A percentile compares a stretch with the other conserved stretches of the same genome.
These are phyloP conservation scores for Microtus oregoni DNA, from an alignment of 2,113 vertebrate species.

Conservation along the genomic window DNA sequence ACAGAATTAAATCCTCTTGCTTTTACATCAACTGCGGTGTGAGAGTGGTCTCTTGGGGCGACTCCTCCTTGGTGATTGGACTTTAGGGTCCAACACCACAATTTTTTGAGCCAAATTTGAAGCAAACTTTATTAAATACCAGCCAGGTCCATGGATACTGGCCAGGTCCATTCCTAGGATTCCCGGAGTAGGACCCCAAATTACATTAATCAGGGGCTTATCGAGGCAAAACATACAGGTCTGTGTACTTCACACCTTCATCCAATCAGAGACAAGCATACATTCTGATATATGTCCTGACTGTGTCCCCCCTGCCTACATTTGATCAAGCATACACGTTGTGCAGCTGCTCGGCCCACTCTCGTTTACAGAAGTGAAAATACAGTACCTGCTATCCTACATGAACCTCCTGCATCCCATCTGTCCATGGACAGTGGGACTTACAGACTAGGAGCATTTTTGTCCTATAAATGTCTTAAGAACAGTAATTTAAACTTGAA, in stretches of 20 bases:
- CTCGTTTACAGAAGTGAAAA: neutral
- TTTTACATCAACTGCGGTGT: no score
- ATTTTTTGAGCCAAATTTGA: neutral
- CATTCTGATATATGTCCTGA: neutral
- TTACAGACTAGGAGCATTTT: neutral
- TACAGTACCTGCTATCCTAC: neutral
- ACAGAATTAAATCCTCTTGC: no score
- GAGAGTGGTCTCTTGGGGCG: no score
- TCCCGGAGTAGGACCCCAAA: neutral
- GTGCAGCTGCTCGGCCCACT: neutral
- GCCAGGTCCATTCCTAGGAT: neutral
- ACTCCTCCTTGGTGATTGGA: no score
- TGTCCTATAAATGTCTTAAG: neutral
- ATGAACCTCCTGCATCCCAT: neutral
- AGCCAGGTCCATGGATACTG: neutral
- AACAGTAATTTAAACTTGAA: neutral
- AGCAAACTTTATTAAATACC: neutral
- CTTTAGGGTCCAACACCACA: neutral
- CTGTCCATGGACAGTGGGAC: neutral
- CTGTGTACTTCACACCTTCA: neutral
- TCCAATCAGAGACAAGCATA: neutral
- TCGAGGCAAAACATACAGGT: neutral
- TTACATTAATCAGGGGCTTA: neutral
- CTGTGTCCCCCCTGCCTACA: neutral
- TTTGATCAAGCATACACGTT: neutral